Evolutionary conservation across 2,797 vertebrate genomes (phyloP), one percentile per base, ranked within the genome.

Genomic region (Poliocrania exsul): DNA sequence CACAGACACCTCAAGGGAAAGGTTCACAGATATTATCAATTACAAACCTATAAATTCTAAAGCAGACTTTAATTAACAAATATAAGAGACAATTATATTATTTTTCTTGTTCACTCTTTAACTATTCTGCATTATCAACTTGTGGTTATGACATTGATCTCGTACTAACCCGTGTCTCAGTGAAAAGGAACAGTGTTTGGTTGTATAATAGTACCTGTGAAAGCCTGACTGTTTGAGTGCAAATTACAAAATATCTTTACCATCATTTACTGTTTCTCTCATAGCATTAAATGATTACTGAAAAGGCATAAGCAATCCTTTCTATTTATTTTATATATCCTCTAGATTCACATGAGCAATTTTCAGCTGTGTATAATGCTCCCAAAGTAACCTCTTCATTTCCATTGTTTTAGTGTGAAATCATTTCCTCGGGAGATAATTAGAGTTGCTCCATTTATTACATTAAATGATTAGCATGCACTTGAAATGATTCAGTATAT

Each of bases 401-500:
- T 93, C 97, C 97, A 98, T 98, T 98, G 98, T 98, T 98, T 98
- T 97, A 98, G 98, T 98, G 98, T 98, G 98, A 98, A 98, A 98
- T 98, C 97, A 97, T 98, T 98, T 98, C 98, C 98, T 98, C 96
- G 4, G 98, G 98, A 98, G 97, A 98, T 98, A 98, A 98, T 98
- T 98, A 98, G 98, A 98, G 97, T 97, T 98, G 98, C 98, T 98
- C 97, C 98, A 98, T 98, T 98, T 98, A 98, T 98, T 98, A 98
- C 98, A 98, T 98, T 98, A 98, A 98, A 98, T 98, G 98, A 98
- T 98, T 98, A 98, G 97, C 97, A 96, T 97, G 97, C 98, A 98
- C 98, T 98, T 97, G 97, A 98, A 98, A 98, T 98, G 97, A 98
- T 98, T 98, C 97, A 97, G 97, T 97, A 97, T 98, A 98, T 98